A percentile compares a stretch with the other conserved stretches of the same genome.
Evolutionary conservation across 2,888 invertebrate genomes (phyloP).

Genomic region (Melieria picta): DNA sequence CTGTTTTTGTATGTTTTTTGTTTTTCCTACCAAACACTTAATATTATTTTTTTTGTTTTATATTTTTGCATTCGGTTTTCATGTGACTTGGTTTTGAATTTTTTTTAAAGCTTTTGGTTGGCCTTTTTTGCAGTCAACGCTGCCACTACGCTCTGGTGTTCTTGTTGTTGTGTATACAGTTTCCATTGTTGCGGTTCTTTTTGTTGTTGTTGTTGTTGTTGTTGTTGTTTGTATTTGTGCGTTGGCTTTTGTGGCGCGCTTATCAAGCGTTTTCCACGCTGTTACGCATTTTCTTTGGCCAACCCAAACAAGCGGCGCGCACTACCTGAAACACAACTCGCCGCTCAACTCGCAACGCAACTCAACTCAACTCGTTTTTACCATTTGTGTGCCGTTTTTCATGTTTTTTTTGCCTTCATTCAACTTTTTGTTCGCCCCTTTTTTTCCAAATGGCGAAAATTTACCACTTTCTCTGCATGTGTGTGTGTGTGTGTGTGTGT

Average conservation of each 20-base stretch:
- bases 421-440: background rate
- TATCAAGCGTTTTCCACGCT: conserved; percentile 58
- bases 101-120: background rate
- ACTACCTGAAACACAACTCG: too few species aligned
- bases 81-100: too few species aligned
- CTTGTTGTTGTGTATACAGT: background rate
- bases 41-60: too few species aligned
- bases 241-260: conserved; percentile 39
- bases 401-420: conserved; percentile 10
- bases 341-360: too few species aligned
- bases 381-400: background rate
- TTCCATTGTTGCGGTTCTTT: background rate
- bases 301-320: conserved; percentile 36
- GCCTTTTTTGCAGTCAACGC: background rate
- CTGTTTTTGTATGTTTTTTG: too few species aligned
- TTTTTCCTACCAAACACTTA: too few species aligned
- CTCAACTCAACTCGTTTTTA: too few species aligned
- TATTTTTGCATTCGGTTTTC: too few species aligned
- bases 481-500: background rate
- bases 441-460: background rate
- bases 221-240: conserved; percentile 3
- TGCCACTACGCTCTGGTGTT: background rate
- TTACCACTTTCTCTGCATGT: background rate
- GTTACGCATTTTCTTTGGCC: conserved; percentile 49
- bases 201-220: background rate